A percentile compares a stretch with the other conserved stretches of the same genome.
phyloP scores from a whole-genome alignment of 2,797 vertebrate genomes.

The Pogoniulus pusillus region DNA sequence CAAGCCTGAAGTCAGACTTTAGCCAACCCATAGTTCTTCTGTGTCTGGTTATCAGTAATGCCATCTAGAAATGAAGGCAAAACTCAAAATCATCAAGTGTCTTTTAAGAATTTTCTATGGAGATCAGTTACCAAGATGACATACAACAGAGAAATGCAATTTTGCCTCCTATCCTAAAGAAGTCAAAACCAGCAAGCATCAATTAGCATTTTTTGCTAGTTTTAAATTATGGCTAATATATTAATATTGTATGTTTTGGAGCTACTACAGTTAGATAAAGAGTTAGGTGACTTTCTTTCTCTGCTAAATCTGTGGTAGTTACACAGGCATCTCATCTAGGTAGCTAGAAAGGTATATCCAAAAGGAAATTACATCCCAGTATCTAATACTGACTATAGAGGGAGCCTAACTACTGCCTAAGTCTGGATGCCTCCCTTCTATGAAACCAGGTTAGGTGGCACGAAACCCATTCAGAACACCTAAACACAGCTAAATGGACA shows the following conservation, averaged over 20 bases:
- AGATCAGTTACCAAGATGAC: background rate
- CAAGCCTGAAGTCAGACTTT: background rate
- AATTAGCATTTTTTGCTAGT: background rate
- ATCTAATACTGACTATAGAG: conserved; percentile 20
- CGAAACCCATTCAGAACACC: background rate
- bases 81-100: background rate
- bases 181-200: background rate
- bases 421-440: background rate
- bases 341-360: background rate
- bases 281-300: background rate
- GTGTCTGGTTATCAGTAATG: background rate
- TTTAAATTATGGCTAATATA: background rate
- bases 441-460: background rate
- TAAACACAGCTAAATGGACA: background rate
- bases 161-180: background rate
- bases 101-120: background rate
- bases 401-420: conserved; percentile 40
- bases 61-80: background rate
- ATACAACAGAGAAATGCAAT: background rate
- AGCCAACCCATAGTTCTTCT: background rate
- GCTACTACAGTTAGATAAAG: background rate
- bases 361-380: background rate
- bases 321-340: background rate
- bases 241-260: background rate
- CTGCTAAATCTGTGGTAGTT: background rate